These are phyloP conservation scores for Euproctis similis DNA, from an alignment of 2,888 invertebrate genomes.

Conservation along the genomic window DNA sequence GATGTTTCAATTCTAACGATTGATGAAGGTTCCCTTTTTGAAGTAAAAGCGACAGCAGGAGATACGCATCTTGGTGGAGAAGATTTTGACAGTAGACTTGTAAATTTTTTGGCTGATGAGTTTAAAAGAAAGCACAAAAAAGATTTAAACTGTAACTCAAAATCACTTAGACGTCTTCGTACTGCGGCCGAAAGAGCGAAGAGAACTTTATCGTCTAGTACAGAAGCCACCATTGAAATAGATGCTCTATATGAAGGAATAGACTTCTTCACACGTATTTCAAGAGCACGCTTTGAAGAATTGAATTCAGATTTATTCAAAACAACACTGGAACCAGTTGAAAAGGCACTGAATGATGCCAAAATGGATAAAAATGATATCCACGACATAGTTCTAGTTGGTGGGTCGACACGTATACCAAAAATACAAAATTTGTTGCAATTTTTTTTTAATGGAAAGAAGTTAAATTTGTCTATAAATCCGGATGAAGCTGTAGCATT, in stretches of 20 bases:
- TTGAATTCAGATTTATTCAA: slow-evolving; percentile 83
- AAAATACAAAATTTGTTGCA: slow-evolving; percentile 84
- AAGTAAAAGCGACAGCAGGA: slow-evolving; percentile 88
- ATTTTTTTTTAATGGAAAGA: slow-evolving; percentile 84
- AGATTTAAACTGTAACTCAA: slow-evolving; percentile 78
- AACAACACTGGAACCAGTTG: slow-evolving; percentile 83
- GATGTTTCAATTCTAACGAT: slow-evolving; percentile 89
- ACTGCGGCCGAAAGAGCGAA: slow-evolving; percentile 87
- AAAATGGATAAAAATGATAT: slow-evolving; percentile 84
- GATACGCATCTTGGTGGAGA: slow-evolving; percentile 91
- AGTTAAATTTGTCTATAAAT: slow-evolving; percentile 83
- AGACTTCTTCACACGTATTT: slow-evolving; percentile 80
- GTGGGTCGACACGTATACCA: slow-evolving; percentile 87
- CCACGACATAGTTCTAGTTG: slow-evolving; percentile 87
- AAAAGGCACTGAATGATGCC: slow-evolving; percentile 84
- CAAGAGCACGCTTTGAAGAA: slow-evolving; percentile 85
- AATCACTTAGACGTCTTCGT: slow-evolving; percentile 80
- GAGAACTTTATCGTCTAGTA: slow-evolving; percentile 83
- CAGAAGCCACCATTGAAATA: slow-evolving; percentile 84
- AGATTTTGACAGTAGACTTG: slow-evolving; percentile 79
- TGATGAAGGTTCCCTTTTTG: slow-evolving; percentile 84
- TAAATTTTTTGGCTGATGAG: slow-evolving; percentile 80
- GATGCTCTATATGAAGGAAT: slow-evolving; percentile 84
- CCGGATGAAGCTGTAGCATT: slow-evolving; percentile 89
- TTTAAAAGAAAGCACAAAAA: slow-evolving; percentile 83